Percentiles rank a stretch among this genome's conserved stretches.
Conservation (phyloP, 1,140 invertebrate genomes). For the Tetramorium parvispinum region DNA sequence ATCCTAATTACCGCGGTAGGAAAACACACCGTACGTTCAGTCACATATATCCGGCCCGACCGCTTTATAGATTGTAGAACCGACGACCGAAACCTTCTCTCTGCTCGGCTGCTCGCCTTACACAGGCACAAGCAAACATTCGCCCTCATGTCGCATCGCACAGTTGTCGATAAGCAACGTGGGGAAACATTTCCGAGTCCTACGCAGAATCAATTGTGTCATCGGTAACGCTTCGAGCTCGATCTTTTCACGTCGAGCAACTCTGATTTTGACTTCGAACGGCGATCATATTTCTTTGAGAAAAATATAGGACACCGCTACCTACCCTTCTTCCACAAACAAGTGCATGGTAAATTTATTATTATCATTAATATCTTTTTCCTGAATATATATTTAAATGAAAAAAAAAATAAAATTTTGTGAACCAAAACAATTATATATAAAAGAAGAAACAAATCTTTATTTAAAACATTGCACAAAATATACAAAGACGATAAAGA, state of each 20-base stretch:
- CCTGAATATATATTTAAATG: too few species aligned
- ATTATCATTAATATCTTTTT: too few species aligned
- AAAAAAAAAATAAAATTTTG: too few species aligned
- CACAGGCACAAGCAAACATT: background rate
- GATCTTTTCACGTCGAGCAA: background rate
- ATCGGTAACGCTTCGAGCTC: background rate
- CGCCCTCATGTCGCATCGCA: background rate
- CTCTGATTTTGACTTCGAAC: background rate
- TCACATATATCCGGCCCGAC: too few species aligned
- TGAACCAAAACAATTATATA: too few species aligned
- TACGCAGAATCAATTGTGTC: background rate
- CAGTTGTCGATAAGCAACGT: background rate
- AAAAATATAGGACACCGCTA: too few species aligned
- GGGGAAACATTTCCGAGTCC: background rate
- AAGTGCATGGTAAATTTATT: too few species aligned
- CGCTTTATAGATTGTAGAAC: background rate
- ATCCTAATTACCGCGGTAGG: constrained; percentile 51
- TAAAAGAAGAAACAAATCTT: too few species aligned
- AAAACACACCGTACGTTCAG: constrained; percentile 6
- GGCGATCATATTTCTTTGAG: too few species aligned
- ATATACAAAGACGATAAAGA: too few species aligned
- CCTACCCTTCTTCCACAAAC: too few species aligned
- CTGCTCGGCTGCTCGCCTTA: background rate
- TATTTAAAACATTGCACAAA: too few species aligned
- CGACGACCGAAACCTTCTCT: background rate